These are phyloP conservation scores for Homarus gammarus DNA, from an alignment of 2,888 invertebrate species.

Conservation along the genomic window DNA sequence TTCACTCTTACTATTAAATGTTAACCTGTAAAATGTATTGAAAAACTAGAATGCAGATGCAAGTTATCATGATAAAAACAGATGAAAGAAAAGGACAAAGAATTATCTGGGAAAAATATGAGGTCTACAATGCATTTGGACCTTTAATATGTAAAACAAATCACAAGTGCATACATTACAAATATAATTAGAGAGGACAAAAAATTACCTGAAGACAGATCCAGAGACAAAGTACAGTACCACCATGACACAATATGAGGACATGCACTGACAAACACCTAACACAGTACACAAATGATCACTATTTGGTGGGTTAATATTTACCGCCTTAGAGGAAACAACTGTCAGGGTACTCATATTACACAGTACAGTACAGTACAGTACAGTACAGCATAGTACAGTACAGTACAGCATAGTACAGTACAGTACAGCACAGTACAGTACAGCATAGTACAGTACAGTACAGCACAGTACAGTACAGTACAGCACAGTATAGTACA, in stretches of 20 bases:
- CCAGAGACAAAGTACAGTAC: not conserved
- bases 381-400: too few relatives aligned
- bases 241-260: not conserved
- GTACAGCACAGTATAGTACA: too few relatives aligned
- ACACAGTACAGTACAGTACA: not conserved
- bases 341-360: not conserved
- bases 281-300: not conserved
- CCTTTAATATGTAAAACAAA: not conserved
- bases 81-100: constrained; percentile 23
- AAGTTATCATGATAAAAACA: not conserved
- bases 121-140: constrained; percentile 15
- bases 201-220: not conserved
- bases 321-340: not conserved
- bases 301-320: not conserved
- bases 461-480: too few relatives aligned
- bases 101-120: constrained; percentile 17
- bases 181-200: not conserved
- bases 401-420: too few relatives aligned
- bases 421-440: too few relatives aligned
- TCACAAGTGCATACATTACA: not conserved
- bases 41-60: not conserved
- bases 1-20: not conserved
- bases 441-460: too few relatives aligned
- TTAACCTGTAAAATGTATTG: not conserved
- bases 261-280: not conserved